Conservation (phyloP, 2,113 vertebrate genomes). For the Lycaon pictus region DNA sequence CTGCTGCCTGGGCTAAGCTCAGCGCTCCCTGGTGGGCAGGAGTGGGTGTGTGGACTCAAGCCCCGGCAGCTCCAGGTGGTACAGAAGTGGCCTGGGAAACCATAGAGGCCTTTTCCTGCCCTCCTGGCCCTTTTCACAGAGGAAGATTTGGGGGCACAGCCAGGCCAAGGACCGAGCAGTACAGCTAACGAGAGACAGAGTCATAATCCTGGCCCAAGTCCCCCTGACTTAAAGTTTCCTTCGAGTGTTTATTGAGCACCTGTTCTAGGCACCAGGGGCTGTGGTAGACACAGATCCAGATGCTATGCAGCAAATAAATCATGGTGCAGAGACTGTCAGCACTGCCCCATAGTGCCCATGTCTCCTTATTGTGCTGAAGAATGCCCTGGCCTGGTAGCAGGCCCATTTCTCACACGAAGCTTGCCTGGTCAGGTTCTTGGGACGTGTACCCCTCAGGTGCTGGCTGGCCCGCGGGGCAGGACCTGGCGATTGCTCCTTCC, state of each 20-base stretch:
- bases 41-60: background rate
- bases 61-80: background rate
- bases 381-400: background rate
- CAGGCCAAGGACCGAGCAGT: background rate
- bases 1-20: background rate
- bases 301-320: background rate
- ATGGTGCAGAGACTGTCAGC: background rate
- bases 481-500: background rate
- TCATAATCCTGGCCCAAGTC: background rate
- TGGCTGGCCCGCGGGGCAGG: background rate
- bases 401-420: background rate
- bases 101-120: background rate
- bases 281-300: background rate
- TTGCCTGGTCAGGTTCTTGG: background rate
- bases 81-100: background rate
- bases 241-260: background rate
- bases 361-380: background rate
- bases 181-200: background rate
- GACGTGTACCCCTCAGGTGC: background rate
- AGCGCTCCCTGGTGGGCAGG: slow-evolving; percentile 56
- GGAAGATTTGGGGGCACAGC: background rate
- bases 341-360: background rate
- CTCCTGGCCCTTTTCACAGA: background rate
- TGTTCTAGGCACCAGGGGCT: background rate
- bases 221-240: background rate